Conservation (phyloP, 2,113 vertebrate genomes). For the Propithecus coquereli region DNA sequence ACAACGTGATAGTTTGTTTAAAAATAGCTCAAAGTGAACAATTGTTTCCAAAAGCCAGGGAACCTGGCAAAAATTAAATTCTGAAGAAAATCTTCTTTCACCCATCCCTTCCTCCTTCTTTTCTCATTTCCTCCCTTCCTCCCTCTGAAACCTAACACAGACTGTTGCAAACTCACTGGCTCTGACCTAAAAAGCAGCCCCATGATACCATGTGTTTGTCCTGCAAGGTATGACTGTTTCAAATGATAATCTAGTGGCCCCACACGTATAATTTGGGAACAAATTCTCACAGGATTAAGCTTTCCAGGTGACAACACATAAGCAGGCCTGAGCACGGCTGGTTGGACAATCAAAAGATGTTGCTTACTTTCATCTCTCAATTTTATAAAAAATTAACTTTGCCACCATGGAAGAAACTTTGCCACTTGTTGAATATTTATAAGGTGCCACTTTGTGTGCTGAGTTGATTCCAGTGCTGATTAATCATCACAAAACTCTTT, state of each 20-base stretch:
- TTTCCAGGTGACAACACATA: not conserved
- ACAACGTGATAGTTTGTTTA: not conserved
- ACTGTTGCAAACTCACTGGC: not conserved
- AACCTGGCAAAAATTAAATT: not conserved
- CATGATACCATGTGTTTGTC: not conserved
- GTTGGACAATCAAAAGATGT: not conserved
- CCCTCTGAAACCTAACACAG: not conserved
- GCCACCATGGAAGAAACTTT: not conserved
- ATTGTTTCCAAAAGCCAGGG: not conserved
- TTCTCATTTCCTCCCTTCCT: constrained; percentile 15
- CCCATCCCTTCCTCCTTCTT: constrained; percentile 37
- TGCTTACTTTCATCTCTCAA: not conserved
- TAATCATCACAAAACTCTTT: not conserved
- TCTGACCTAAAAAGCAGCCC: not conserved
- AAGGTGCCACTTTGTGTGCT: not conserved
- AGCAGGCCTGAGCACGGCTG: not conserved
- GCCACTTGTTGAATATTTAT: not conserved
- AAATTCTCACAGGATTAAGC: not conserved
- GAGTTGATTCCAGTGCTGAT: not conserved
- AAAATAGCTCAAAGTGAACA: not conserved
- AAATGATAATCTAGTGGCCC: not conserved
- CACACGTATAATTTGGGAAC: not conserved
- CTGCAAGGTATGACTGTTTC: no score
- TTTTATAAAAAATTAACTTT: not conserved
- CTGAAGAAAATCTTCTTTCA: constrained; percentile 21